These are phyloP conservation scores for Acanthosoma haemorrhoidale DNA, from an alignment of 2,888 invertebrate genomes.

Conservation along the genomic window DNA sequence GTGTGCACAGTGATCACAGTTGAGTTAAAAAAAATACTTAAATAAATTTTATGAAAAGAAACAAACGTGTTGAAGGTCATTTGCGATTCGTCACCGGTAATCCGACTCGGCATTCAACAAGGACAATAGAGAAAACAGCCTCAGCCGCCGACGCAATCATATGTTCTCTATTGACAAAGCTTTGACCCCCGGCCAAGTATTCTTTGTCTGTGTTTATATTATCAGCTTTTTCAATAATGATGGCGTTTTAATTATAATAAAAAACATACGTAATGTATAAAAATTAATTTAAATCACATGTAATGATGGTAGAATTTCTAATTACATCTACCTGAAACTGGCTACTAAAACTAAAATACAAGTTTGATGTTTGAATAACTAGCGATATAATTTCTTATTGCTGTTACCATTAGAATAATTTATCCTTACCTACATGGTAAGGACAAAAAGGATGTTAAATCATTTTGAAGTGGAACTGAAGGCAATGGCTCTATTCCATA, in stretches of 20 bases:
- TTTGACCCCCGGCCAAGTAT: not conserved
- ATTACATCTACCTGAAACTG: no score
- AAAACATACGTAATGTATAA: not conserved
- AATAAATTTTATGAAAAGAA: no score
- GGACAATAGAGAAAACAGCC: slow-evolving; percentile 9
- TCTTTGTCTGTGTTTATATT: not conserved
- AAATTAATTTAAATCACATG: not conserved
- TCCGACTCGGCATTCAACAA: not conserved
- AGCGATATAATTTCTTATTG: no score
- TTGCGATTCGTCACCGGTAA: not conserved
- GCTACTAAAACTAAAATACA: no score
- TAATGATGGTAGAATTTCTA: not conserved
- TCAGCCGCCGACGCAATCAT: not conserved
- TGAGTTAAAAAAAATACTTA: no score
- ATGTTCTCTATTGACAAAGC: not conserved
- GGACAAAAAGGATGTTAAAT: no score
- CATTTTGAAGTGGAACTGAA: no score
- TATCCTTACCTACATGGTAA: no score
- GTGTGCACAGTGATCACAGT: no score
- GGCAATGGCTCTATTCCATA: no score
- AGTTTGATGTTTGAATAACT: no score
- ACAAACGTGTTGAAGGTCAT: not conserved
- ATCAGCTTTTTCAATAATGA: not conserved
- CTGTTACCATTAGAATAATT: no score
- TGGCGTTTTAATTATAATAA: not conserved